These are phyloP conservation scores for Pantherophis alleghaniensis DNA, from an alignment of 2,797 vertebrate species.

Conservation along the genomic window DNA sequence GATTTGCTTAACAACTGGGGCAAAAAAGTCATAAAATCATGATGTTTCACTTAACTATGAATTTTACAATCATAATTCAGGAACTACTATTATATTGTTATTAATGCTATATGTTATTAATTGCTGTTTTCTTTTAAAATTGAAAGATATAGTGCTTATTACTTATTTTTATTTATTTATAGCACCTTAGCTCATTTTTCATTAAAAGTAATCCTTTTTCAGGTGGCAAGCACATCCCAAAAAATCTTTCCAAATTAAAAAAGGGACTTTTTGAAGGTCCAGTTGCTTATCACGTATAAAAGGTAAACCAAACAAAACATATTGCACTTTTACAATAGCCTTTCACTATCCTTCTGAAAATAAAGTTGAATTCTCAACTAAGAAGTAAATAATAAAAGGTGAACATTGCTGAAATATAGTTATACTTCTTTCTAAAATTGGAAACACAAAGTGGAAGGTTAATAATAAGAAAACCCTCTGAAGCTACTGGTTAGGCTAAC, in stretches of 20 bases:
- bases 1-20: not conserved
- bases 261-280: no score
- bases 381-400: slow-evolving; percentile 36
- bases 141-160: not conserved
- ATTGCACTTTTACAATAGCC: not conserved
- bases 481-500: slow-evolving; percentile 39
- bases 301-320: not conserved
- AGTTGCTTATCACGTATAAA: not conserved
- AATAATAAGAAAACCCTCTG: slow-evolving; percentile 42
- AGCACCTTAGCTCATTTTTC: not conserved
- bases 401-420: slow-evolving; percentile 17
- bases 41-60: not conserved
- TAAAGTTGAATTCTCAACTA: slow-evolving; percentile 36
- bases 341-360: not conserved
- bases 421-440: slow-evolving; percentile 48
- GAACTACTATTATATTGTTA: not conserved
- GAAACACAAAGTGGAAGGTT: slow-evolving; percentile 55
- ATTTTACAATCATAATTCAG: not conserved
- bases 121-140: not conserved
- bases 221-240: not conserved
- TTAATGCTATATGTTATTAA: not conserved
- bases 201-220: not conserved
- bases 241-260: not conserved
- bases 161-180: not conserved
- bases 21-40: not conserved